Percentiles rank a stretch among this genome's conserved stretches.
Conservation (phyloP, 2,797 vertebrate genomes). For the Mus spretus region DNA sequence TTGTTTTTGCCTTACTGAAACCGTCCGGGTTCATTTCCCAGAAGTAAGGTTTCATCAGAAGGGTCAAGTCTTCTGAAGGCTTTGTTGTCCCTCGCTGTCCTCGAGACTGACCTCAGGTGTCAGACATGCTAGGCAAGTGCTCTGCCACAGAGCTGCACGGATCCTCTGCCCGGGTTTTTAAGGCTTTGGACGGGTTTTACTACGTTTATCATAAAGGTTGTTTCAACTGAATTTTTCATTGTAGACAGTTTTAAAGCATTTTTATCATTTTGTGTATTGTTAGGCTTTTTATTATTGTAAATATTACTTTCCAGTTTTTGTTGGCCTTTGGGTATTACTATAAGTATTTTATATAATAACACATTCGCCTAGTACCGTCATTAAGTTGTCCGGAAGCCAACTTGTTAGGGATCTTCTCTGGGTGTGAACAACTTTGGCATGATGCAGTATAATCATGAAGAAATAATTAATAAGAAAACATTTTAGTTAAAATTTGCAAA, state of each 20-base stretch:
- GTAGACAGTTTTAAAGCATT: neutral
- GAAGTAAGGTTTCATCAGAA: slow-evolving; percentile 26
- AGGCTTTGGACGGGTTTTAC: slow-evolving; percentile 30
- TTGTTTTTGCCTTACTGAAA: neutral
- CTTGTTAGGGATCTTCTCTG: slow-evolving; percentile 18
- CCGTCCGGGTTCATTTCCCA: slow-evolving; percentile 36
- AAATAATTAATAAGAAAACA: slow-evolving; percentile 51
- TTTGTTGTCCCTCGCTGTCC: neutral
- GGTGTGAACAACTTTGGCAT: slow-evolving; percentile 3
- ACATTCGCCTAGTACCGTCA: neutral
- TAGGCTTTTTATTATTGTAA: neutral
- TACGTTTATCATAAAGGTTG: slow-evolving; percentile 10
- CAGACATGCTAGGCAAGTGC: neutral
- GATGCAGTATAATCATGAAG: neutral
- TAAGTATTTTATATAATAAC: slow-evolving; percentile 3
- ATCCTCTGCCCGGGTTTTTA: neutral
- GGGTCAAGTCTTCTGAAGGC: neutral
- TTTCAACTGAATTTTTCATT: slow-evolving; percentile 23
- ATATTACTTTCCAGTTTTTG: slow-evolving; percentile 12
- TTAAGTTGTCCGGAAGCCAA: neutral
- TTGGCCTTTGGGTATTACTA: slow-evolving; percentile 42
- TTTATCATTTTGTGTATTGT: slow-evolving; percentile 40
- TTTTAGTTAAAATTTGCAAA: slow-evolving; percentile 44
- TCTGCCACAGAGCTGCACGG: neutral
- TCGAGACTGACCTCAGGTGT: neutral